phyloP scores from a whole-genome alignment of 1,140 invertebrate species.

The Cotesia vestalis region DNA sequence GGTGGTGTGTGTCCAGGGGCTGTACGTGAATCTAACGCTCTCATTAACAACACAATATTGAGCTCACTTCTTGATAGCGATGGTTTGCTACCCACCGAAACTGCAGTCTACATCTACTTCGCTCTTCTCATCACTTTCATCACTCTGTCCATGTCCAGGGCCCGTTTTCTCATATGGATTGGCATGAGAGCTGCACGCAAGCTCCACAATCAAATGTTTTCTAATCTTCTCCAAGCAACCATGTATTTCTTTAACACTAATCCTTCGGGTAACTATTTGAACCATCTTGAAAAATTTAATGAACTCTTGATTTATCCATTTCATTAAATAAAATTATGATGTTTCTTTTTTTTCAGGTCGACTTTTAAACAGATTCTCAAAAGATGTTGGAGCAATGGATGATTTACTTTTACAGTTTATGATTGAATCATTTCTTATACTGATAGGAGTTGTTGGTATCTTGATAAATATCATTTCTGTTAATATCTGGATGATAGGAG shows the following conservation, averaged over 20 bases:
- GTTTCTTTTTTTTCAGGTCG: constrained; percentile 40
- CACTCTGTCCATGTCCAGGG: constrained; percentile 69
- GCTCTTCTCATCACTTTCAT: constrained; percentile 55
- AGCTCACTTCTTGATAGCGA: constrained; percentile 43
- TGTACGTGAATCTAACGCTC: constrained; percentile 6
- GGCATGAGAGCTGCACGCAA: constrained; percentile 83
- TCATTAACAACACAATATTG: constrained; percentile 38
- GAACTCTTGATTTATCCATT: no score
- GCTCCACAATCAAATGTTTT: constrained; percentile 87
- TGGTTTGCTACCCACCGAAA: constrained; percentile 43
- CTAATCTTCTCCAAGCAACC: constrained; percentile 75
- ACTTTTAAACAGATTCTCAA: constrained; percentile 59
- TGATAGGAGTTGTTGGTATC: constrained; percentile 60
- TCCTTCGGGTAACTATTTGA: constrained; percentile 70
- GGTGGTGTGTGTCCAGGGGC: constrained; percentile 16
- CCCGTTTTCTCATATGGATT: constrained; percentile 79
- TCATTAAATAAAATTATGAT: neutral
- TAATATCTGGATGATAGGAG: constrained; percentile 69
- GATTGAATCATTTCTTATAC: constrained; percentile 72
- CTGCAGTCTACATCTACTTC: constrained; percentile 62
- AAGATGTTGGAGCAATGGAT: constrained; percentile 70
- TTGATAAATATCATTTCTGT: constrained; percentile 68
- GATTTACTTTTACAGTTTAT: constrained; percentile 73
- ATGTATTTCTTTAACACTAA: constrained; percentile 90
- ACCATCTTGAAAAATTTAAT: neutral